Base-by-base conservation (phyloP, 35 echinoderm and acorn worm species). In the Apostichopus japonicus region DNA sequence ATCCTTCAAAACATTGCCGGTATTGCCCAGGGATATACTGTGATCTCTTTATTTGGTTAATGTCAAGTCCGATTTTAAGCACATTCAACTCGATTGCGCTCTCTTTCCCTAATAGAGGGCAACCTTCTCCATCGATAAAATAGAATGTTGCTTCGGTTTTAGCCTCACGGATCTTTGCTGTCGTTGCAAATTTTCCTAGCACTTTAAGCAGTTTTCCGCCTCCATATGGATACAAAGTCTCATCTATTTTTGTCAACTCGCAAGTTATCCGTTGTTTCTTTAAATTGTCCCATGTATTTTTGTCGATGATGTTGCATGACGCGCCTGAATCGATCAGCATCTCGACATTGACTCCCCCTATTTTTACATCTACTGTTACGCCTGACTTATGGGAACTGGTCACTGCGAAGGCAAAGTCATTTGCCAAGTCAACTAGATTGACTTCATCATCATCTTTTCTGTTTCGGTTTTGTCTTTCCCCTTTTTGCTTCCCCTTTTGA, bases 231-330 rank as follows among this genome's bases (percentile, higher is more conserved):
- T 59, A 59, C 57, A 59, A 59, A 59, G 27, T 33, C 27, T 33
- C 1, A 25, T 25, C 25, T 25, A 25, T 33, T 13, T 59, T 59
- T 59, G 6, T 4, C 57, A 13, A 59, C 11, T 59, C 11, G 11
- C 57, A 59, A 9, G 11, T 13, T 59, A 1, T 9, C 11, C 11
- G 2, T 59, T 59, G 57, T 59, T 59, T 1, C 57, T 59, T 59
- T 59, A 59, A 13, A 13, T 59, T 13, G 6, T 59, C 57, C 57
- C 57, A 59, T 59, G 57, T 59, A 93, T 67, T 6, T 59, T 8
- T 90, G 6, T 73, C 87, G 24, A 90, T 90, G 13, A 71, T 53
- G 53, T 90, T 73, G 70, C 87, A 90, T 73, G 65, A 90, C 65
- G 87, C 10, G 24, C 87, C 87, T 17, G 87, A 90, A 25, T 90